Conservation (phyloP, 2,888 invertebrate genomes). For the Keiferia lycopersicella region DNA sequence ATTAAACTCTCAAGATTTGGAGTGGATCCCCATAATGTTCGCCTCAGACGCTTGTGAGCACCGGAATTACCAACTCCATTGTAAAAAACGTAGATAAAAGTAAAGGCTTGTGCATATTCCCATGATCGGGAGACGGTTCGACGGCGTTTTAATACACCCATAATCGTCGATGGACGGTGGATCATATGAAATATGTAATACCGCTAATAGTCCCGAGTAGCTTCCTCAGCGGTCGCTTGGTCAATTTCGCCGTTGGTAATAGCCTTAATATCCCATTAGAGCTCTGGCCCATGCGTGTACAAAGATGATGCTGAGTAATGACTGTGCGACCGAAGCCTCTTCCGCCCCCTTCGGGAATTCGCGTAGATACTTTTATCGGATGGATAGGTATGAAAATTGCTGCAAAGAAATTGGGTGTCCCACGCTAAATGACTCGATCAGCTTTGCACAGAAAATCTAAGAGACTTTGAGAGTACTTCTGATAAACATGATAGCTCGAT, state of each 20-base stretch:
- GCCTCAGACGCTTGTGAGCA: conserved; percentile 53
- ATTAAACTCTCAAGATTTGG: conserved; percentile 51
- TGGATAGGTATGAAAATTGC: conserved; percentile 40
- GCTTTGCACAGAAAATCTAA: too few relatives aligned
- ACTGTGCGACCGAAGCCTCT: conserved; percentile 57
- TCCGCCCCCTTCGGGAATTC: conserved; percentile 48
- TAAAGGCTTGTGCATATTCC: conserved; percentile 68
- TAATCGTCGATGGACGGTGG: conserved; percentile 72
- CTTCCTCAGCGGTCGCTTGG: conserved; percentile 79
- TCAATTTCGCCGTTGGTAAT: conserved; percentile 77
- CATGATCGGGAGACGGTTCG: conserved; percentile 69
- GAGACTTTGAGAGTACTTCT: too few relatives aligned
- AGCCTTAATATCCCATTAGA: conserved; percentile 77
- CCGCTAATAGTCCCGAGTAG: conserved; percentile 76
- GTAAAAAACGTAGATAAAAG: conserved; percentile 74
- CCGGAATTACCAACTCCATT: conserved; percentile 76
- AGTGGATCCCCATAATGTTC: conserved; percentile 64
- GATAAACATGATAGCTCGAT: too few relatives aligned
- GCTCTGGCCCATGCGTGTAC: conserved; percentile 71
- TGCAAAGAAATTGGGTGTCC: too few relatives aligned
- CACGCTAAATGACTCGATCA: too few relatives aligned
- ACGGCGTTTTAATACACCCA: conserved; percentile 75
- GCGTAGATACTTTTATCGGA: too few relatives aligned
- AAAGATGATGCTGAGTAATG: conserved; percentile 69
- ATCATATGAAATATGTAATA: conserved; percentile 78